Base-by-base conservation (phyloP, 1,140 invertebrate genomes). In the Drosophila pachea region DNA sequence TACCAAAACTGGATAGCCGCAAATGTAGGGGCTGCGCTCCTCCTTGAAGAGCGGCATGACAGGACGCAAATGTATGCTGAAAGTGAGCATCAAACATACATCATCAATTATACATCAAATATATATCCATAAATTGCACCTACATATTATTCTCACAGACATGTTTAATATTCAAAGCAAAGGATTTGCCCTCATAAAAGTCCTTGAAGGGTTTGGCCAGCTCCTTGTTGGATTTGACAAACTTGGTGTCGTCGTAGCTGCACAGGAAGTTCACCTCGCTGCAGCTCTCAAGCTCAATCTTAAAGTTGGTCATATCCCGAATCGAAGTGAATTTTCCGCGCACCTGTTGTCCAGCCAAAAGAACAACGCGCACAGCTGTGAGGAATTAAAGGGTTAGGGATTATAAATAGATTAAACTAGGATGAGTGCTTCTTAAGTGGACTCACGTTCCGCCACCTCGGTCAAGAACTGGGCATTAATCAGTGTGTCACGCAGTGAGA, bases 141-240 rank as follows among this genome's bases (percentile, higher is more conserved):
- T 67, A 89, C 88, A 89, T 87, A 66, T 89, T 89, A 22, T 89
- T 87, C 43, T 88, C 86, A 63, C 87, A 87, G 22, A 89, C 86
- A 64, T 84, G 71, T 38, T 79, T 87, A 0, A 89, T 62, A 56
- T 89, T 88, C 0, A 89, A 38, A 3, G 86, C 76, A 72, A 68
- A 87, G 0, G 75, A 79, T 67, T 88, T 88, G 11, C 88, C 86
- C 32, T 88, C 84, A 43, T 89, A 89, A 38, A 76, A 73, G 4
- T 84, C 55, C 63, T 88, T 88, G 22, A 89, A 89, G 0, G 74
- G 76, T 7, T 64, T 68, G 31, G 78, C 86, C 47, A 89, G 33
- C 12, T 84, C 73, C 8, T 76, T 74, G 71, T 89, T 88, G 3
- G 88, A 86, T 71, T 89, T 89, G 1, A 89, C 78, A 47, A 81